phyloP scores from a whole-genome alignment of 2,797 vertebrate species.

The Chelon labrosus region DNA sequence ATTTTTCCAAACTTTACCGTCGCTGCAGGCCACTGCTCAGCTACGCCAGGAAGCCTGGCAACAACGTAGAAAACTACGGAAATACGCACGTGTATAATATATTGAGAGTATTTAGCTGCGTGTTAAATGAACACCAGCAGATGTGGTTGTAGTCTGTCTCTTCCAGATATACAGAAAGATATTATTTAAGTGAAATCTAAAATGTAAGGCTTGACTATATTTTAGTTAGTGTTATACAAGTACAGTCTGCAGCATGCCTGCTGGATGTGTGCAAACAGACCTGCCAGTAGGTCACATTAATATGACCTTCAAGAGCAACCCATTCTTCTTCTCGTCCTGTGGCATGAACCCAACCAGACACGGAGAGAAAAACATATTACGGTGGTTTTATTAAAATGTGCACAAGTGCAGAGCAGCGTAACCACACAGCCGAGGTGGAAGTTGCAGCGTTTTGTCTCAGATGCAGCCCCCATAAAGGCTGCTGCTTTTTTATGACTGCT shows the following conservation, averaged over 20 bases:
- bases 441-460: conserved; percentile 34
- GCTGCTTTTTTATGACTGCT: conserved; percentile 68
- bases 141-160: background rate
- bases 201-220: background rate
- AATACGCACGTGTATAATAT: background rate
- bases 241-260: background rate
- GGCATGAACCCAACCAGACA: background rate
- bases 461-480: conserved; percentile 38
- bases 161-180: background rate
- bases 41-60: background rate
- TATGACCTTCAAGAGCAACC: conserved; percentile 16
- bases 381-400: background rate
- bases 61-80: background rate
- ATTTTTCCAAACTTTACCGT: background rate
- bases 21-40: background rate
- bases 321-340: background rate
- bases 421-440: background rate
- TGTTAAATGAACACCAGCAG: background rate
- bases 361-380: background rate
- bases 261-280: background rate
- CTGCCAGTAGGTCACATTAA: background rate
- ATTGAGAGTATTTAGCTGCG: background rate
- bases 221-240: background rate
- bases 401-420: background rate
- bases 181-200: background rate